Conservation (phyloP, 2,797 vertebrate genomes). For the Anniella stebbinsi region DNA sequence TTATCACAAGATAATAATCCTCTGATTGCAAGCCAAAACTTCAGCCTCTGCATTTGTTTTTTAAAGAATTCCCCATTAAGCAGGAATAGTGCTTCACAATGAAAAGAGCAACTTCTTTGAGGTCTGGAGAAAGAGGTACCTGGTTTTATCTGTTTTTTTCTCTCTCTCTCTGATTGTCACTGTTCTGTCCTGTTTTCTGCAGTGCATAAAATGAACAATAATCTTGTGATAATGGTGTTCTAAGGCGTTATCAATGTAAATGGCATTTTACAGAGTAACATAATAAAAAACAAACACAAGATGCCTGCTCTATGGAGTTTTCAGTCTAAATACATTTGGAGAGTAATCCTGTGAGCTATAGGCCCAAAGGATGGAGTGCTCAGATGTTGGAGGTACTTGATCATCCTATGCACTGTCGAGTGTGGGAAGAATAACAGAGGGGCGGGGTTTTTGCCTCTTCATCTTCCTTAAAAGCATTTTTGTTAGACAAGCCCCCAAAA, state of each 20-base stretch:
- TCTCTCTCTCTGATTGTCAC: neutral
- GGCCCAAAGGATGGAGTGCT: too few species aligned
- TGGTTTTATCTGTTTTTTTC: too few species aligned
- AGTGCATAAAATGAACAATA: too few species aligned
- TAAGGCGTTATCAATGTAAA: neutral
- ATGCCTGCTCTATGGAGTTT: too few species aligned
- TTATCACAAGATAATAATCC: neutral
- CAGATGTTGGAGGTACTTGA: too few species aligned
- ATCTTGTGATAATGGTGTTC: neutral
- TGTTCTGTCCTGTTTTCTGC: neutral
- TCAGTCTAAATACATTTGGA: neutral
- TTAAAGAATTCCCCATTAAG: too few species aligned
- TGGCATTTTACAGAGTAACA: neutral
- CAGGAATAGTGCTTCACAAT: neutral
- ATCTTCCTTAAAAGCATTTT: too few species aligned
- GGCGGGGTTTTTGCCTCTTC: too few species aligned
- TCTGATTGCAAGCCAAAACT: neutral
- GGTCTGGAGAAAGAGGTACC: neutral
- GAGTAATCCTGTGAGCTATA: too few species aligned
- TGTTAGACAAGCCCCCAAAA: too few species aligned
- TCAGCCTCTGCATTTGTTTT: neutral
- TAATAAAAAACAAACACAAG: neutral
- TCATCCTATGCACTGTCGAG: too few species aligned
- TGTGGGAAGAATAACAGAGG: too few species aligned
- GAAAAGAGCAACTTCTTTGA: neutral